A percentile compares a stretch with the other conserved stretches of the same genome.
Conservation (phyloP, 2,888 invertebrate species). For the Melieria crassipennis region DNA sequence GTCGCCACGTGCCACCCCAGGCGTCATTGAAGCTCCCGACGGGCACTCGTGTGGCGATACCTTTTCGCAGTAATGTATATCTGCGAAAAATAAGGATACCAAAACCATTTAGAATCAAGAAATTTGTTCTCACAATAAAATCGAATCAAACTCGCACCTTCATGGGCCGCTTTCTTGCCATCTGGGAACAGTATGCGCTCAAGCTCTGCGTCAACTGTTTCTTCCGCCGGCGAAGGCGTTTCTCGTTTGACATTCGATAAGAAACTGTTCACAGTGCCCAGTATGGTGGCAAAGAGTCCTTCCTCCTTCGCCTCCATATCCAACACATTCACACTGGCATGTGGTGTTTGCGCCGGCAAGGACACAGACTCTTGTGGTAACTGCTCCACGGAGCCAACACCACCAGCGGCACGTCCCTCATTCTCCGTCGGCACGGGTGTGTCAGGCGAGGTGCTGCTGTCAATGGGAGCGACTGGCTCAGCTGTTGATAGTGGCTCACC, state of each 20-base stretch:
- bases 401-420: background rate
- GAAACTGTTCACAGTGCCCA: slow-evolving; percentile 61
- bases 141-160: background rate
- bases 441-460: background rate
- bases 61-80: slow-evolving; percentile 51
- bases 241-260: slow-evolving; percentile 46
- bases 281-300: slow-evolving; percentile 60
- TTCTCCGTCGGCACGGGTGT: background rate
- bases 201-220: slow-evolving; percentile 49
- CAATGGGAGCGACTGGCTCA: background rate
- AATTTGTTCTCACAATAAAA: background rate
- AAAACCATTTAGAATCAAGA: background rate
- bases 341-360: slow-evolving; percentile 28
- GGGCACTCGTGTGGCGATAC: slow-evolving; percentile 49
- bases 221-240: slow-evolving; percentile 29
- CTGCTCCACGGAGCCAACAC: background rate
- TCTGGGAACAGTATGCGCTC: slow-evolving; percentile 53
- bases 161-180: slow-evolving; percentile 8
- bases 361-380: slow-evolving; percentile 36
- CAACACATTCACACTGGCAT: background rate
- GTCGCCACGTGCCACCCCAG: slow-evolving; percentile 3
- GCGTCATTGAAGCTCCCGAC: background rate
- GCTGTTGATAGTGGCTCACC: no score
- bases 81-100: slow-evolving; percentile 15
- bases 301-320: slow-evolving; percentile 42